Percentiles rank a stretch among this genome's conserved stretches.
Conservation (phyloP, 2,888 invertebrate genomes). For the Dynastes grantii region DNA sequence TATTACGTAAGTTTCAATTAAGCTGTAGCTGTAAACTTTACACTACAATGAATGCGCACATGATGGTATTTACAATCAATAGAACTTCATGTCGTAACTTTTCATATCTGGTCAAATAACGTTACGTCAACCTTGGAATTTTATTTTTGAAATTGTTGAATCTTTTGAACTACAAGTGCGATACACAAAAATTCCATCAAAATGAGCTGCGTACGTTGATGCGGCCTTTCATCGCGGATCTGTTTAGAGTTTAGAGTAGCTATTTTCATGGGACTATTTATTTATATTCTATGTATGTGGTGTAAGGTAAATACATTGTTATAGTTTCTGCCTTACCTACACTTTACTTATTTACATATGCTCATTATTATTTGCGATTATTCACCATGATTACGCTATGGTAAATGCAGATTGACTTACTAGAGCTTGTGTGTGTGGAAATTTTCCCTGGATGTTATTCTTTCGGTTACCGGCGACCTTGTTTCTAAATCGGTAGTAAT, state of each 20-base stretch:
- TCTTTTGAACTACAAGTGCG: background rate
- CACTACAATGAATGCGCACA: background rate
- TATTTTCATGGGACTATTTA: slow-evolving; percentile 1
- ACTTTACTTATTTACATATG: background rate
- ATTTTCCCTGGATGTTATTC: background rate
- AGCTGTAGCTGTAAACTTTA: background rate
- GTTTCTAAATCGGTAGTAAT: slow-evolving; percentile 11
- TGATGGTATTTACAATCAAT: slow-evolving; percentile 23
- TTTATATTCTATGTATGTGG: background rate
- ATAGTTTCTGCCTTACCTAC: background rate
- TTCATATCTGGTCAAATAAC: background rate
- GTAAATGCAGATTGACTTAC: background rate
- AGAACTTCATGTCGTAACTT: slow-evolving; percentile 13
- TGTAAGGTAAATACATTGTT: background rate
- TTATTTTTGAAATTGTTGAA: slow-evolving; percentile 2
- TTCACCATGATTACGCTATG: too few species aligned
- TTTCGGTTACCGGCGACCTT: slow-evolving; percentile 1
- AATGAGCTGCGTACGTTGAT: slow-evolving; percentile 4
- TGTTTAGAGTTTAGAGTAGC: background rate
- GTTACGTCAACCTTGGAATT: slow-evolving; percentile 22
- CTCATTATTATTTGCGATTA: background rate
- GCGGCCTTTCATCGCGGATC: background rate
- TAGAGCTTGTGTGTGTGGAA: background rate
- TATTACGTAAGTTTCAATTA: slow-evolving; percentile 22
- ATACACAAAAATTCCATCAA: slow-evolving; percentile 2